phyloP scores from a whole-genome alignment of 2,113 vertebrate species.

The Sorex fumeus region DNA sequence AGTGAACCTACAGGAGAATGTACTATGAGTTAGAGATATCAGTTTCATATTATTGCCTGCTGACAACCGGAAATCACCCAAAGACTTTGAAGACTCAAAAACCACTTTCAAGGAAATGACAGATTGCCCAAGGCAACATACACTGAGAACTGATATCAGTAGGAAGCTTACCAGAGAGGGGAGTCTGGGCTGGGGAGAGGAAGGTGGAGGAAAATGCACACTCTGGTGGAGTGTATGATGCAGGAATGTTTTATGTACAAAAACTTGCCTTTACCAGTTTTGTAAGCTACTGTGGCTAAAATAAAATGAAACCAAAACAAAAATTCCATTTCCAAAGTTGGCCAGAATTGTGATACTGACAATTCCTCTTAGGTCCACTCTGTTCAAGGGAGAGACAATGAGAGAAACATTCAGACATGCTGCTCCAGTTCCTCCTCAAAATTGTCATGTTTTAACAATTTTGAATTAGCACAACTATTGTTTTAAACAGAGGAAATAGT shows the following conservation, averaged over 20 bases:
- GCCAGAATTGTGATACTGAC: not conserved
- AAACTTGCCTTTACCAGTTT: no score
- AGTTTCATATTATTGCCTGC: not conserved
- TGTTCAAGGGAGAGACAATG: not conserved
- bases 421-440: not conserved
- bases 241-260: no score
- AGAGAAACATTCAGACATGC: not conserved
- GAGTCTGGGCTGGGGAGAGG: no score
- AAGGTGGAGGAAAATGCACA: no score
- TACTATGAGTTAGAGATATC: not conserved
- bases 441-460: not conserved
- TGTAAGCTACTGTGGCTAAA: no score
- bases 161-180: no score
- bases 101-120: not conserved
- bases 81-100: constrained; percentile 6
- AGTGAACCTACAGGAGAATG: not conserved
- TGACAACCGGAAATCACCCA: constrained; percentile 5
- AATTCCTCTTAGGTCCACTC: not conserved
- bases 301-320: no score
- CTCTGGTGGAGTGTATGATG: no score
- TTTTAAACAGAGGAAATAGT: not conserved
- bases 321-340: no score
- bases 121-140: no score
- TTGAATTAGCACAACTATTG: no score
- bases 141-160: no score